A percentile compares a stretch with the other conserved stretches of the same genome.
Evolutionary conservation across 2,888 invertebrate species (phyloP).

Genomic region (Leptinotarsa peninsularis): DNA sequence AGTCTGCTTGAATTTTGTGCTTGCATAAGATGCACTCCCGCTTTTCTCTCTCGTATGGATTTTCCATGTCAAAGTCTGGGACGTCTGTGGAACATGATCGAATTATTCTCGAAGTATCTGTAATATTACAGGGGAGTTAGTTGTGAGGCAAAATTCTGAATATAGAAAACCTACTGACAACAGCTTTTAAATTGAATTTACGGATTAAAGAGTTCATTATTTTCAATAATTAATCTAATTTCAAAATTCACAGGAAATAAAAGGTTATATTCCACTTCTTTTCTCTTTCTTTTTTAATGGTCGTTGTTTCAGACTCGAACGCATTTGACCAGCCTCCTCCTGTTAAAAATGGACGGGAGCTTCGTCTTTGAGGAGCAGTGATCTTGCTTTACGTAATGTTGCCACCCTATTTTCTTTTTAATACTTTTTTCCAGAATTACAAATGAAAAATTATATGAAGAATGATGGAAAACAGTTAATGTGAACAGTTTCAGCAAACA

Average conservation of each 20-base stretch:
- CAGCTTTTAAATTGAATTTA: neutral
- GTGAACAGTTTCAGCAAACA: no score
- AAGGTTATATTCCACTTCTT: neutral
- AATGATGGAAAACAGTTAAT: no score
- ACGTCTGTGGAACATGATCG: constrained; percentile 55
- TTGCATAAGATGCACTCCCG: constrained; percentile 85
- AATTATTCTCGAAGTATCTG: constrained; percentile 15
- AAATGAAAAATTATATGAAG: no score
- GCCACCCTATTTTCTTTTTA: no score
- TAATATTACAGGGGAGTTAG: neutral
- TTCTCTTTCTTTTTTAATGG: no score
- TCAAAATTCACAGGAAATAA: neutral
- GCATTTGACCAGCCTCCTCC: no score
- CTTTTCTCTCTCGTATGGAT: constrained; percentile 84
- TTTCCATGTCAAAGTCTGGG: constrained; percentile 74
- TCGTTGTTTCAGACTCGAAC: no score
- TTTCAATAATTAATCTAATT: neutral
- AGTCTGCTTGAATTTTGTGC: constrained; percentile 83
- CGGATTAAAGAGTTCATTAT: constrained; percentile 19
- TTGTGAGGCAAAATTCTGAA: neutral
- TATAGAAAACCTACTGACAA: neutral
- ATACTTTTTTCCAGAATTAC: no score
- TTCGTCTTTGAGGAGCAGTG: no score
- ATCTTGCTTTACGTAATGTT: no score
- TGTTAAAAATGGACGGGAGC: no score